A percentile compares a stretch with the other conserved stretches of the same genome.
phyloP scores from a whole-genome alignment of 2,797 vertebrate genomes.

The Dendrocincla tyrannina region DNA sequence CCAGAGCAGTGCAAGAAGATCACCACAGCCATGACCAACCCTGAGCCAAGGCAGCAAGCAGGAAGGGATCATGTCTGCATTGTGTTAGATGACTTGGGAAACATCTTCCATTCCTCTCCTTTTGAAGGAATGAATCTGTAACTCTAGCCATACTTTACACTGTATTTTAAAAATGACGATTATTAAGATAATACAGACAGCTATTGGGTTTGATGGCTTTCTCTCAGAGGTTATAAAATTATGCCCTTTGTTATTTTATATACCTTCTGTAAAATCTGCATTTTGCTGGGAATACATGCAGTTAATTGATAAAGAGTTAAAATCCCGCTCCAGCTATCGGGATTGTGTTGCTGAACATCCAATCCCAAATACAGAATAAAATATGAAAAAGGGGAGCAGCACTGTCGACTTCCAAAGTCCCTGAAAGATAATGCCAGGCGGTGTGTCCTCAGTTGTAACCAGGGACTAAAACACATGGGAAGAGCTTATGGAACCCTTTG shows the following conservation, averaged over 20 bases:
- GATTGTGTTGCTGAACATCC: neutral
- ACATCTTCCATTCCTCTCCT: neutral
- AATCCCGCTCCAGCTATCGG: neutral
- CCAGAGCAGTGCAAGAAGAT: neutral
- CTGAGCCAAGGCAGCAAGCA: neutral
- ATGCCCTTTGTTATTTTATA: neutral
- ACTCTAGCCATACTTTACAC: neutral
- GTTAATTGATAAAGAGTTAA: neutral
- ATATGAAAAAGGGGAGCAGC: neutral
- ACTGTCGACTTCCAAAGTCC: neutral
- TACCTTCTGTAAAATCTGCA: neutral
- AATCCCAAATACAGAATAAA: neutral
- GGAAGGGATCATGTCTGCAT: neutral
- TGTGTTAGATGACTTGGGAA: neutral
- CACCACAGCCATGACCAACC: neutral
- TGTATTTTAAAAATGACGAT: neutral
- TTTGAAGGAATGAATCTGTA: neutral
- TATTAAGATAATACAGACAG: neutral
- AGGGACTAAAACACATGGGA: neutral
- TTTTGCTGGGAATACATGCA: neutral
- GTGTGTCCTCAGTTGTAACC: neutral
- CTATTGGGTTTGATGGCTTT: neutral
- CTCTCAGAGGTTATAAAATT: neutral
- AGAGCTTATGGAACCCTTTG: neutral
- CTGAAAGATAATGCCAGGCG: neutral